Conservation (phyloP, 2,797 vertebrate species). For the Pipistrellus pipistrellus region DNA sequence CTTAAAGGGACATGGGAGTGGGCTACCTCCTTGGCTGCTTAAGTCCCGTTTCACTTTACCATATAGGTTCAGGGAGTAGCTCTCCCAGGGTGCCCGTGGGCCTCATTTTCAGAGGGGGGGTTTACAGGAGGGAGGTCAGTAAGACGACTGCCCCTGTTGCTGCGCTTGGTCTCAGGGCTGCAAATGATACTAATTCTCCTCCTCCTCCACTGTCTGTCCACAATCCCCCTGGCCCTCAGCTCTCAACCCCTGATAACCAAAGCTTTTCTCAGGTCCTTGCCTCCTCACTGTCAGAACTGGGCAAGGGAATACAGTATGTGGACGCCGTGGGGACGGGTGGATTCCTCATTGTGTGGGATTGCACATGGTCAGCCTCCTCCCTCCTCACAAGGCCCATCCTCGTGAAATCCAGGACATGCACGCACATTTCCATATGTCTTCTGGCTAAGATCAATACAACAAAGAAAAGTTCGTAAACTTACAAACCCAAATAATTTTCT, state of each 20-base stretch:
- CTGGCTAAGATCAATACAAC: conserved; percentile 59
- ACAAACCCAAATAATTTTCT: conserved; percentile 44
- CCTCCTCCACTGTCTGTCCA: background rate
- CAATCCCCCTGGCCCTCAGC: background rate
- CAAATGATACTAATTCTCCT: background rate
- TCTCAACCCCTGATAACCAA: background rate
- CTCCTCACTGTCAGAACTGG: background rate
- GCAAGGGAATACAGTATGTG: background rate
- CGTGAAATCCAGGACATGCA: background rate
- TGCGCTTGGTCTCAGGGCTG: background rate
- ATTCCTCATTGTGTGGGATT: background rate
- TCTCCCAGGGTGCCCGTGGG: background rate
- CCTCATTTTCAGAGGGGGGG: background rate
- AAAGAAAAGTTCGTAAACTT: conserved; percentile 33
- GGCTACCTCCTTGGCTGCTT: background rate
- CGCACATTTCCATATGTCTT: conserved; percentile 43
- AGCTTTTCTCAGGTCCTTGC: background rate
- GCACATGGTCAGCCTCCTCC: background rate
- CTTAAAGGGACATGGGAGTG: background rate
- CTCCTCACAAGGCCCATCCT: background rate
- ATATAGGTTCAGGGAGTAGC: background rate
- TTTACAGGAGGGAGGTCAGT: background rate
- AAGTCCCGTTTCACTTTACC: background rate
- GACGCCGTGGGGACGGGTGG: background rate
- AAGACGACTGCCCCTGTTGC: background rate